Conservation (phyloP, 2,113 vertebrate species). For the Nothobranchius kuhntae region DNA sequence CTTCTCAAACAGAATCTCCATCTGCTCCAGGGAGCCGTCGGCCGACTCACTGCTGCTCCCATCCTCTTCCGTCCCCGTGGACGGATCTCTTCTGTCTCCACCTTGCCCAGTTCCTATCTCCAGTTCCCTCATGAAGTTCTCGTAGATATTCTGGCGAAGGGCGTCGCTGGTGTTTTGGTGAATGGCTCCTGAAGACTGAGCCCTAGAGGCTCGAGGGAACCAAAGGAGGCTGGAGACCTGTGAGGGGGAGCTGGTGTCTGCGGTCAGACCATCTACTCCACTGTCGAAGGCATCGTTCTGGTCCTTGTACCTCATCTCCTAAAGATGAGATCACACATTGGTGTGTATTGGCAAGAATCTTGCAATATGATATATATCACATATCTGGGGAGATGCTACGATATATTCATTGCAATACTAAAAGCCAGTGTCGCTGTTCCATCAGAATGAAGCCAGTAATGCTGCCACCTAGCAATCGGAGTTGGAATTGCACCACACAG, state of each 20-base stretch:
- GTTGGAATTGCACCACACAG: too few species aligned
- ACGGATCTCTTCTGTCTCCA: constrained; percentile 61
- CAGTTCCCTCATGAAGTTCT: constrained; percentile 93
- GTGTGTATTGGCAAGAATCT: too few species aligned
- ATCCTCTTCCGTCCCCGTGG: constrained; percentile 72
- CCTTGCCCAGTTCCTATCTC: constrained; percentile 79
- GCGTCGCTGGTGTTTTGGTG: constrained; percentile 79
- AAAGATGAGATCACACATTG: background rate
- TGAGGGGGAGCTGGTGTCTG: constrained; percentile 80
- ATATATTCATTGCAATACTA: too few species aligned
- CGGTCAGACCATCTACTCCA: constrained; percentile 85
- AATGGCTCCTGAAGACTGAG: constrained; percentile 82
- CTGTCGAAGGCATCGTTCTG: constrained; percentile 87
- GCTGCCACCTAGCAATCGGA: too few species aligned
- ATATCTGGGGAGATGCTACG: too few species aligned
- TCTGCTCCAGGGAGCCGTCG: constrained; percentile 90
- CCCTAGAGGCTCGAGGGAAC: constrained; percentile 83
- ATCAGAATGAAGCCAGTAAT: too few species aligned
- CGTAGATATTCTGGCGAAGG: constrained; percentile 90
- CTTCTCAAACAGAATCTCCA: constrained; percentile 94
- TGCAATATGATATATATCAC: too few species aligned
- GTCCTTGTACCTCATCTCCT: constrained; percentile 91
- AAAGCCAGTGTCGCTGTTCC: too few species aligned
- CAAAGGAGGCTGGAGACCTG: constrained; percentile 82
- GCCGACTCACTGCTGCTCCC: constrained; percentile 90